These are phyloP conservation scores for Chelon labrosus DNA, from an alignment of 2,797 vertebrate genomes.

Conservation along the genomic window DNA sequence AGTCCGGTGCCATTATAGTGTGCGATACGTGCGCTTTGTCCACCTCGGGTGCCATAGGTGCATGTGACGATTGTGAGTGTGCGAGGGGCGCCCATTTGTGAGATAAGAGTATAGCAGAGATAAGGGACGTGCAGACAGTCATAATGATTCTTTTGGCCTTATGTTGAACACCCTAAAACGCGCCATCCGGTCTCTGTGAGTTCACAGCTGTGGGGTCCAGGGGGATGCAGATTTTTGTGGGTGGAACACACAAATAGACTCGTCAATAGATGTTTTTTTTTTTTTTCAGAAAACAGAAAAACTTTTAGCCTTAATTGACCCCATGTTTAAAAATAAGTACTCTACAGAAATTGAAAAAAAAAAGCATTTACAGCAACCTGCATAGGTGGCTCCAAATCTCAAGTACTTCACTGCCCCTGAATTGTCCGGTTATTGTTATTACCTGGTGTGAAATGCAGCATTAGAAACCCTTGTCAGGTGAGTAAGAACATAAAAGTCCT, in stretches of 20 bases:
- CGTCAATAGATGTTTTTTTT: neutral
- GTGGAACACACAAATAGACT: too few relatives aligned
- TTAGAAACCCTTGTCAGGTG: conserved; percentile 62
- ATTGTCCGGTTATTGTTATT: conserved; percentile 53
- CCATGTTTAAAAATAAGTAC: too few relatives aligned
- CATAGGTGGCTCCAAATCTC: neutral
- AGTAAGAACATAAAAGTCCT: conserved; percentile 58
- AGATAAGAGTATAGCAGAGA: conserved; percentile 73
- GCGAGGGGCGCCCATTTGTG: conserved; percentile 64
- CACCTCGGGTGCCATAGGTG: conserved; percentile 61
- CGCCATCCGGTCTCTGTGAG: conserved; percentile 14
- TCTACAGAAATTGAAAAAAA: too few relatives aligned
- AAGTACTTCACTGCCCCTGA: conserved; percentile 14
- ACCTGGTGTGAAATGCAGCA: conserved; percentile 36
- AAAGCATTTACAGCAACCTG: neutral
- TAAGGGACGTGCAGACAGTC: conserved; percentile 63
- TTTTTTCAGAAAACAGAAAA: neutral
- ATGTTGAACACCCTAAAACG: conserved; percentile 53
- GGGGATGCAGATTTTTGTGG: too few relatives aligned
- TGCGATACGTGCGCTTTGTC: conserved; percentile 64
- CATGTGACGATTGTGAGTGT: conserved; percentile 73
- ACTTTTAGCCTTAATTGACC: too few relatives aligned
- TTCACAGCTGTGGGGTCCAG: neutral
- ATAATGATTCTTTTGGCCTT: conserved; percentile 60
- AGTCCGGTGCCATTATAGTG: conserved; percentile 71